These are phyloP conservation scores for Bombus superbus DNA, from an alignment of 1,140 invertebrate genomes.

Conservation along the genomic window DNA sequence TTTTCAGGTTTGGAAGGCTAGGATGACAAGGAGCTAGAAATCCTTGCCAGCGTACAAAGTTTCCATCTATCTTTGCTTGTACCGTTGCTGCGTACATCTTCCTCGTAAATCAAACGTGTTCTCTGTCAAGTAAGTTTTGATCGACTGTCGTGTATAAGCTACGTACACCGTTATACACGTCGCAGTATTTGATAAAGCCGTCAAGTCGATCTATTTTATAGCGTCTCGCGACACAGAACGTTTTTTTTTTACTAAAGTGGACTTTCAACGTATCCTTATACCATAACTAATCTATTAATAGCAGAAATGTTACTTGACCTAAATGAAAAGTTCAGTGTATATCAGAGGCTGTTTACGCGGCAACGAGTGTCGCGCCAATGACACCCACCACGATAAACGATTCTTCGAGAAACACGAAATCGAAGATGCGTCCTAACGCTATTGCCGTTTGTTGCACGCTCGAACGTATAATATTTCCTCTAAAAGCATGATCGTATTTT, in stretches of 20 bases:
- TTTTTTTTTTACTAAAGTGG: no score
- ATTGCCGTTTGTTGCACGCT: background rate
- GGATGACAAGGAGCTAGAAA: background rate
- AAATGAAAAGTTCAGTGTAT: background rate
- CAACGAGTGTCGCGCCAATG: background rate
- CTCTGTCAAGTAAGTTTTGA: no score
- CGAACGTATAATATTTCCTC: constrained; percentile 6
- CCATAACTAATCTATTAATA: background rate
- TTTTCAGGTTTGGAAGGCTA: constrained; percentile 14
- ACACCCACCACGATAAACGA: background rate
- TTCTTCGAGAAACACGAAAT: background rate
- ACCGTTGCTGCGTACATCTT: no score
- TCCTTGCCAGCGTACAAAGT: background rate
- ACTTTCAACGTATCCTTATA: no score
- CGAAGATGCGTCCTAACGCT: constrained; percentile 18
- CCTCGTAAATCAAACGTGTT: background rate
- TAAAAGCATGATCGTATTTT: constrained; percentile 28
- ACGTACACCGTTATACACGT: background rate
- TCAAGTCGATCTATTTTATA: no score
- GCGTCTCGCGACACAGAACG: no score
- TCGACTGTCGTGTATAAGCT: background rate
- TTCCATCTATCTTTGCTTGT: no score
- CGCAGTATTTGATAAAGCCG: background rate
- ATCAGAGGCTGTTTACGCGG: background rate
- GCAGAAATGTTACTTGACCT: no score